phyloP scores from a whole-genome alignment of 2,888 invertebrate species.

The Incurvaria masculella region DNA sequence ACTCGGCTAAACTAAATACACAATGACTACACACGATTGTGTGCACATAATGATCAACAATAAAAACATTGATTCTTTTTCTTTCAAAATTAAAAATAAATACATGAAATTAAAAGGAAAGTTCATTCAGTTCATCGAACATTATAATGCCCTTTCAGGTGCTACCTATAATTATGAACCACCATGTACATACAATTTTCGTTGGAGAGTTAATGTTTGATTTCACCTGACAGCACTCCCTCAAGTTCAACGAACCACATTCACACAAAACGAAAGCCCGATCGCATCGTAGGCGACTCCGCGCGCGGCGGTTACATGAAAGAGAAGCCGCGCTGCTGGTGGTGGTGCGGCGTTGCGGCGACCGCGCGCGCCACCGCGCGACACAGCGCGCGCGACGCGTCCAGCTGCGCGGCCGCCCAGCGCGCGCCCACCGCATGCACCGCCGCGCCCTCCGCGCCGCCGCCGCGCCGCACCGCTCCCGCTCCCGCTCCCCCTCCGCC shows the following conservation, averaged over 20 bases:
- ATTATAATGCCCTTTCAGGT: too few species aligned
- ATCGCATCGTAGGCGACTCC: background rate
- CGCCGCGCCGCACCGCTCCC: conserved; percentile 65
- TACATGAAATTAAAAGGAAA: too few species aligned
- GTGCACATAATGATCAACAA: too few species aligned
- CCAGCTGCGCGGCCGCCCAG: conserved; percentile 78
- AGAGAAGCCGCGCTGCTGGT: conserved; percentile 72
- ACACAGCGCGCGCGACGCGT: conserved; percentile 74
- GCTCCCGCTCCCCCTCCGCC: conserved; percentile 54
- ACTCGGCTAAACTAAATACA: too few species aligned
- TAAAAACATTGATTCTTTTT: too few species aligned
- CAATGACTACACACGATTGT: too few species aligned
- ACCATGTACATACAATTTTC: too few species aligned
- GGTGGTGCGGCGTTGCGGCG: conserved; percentile 63
- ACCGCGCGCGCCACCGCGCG: conserved; percentile 69
- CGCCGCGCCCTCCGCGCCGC: conserved; percentile 29
- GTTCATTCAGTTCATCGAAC: too few species aligned
- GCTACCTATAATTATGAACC: too few species aligned
- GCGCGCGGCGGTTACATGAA: conserved; percentile 65
- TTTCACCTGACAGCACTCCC: too few species aligned
- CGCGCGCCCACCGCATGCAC: conserved; percentile 81
- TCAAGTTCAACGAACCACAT: conserved; percentile 9
- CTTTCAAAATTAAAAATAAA: too few species aligned
- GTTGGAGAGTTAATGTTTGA: too few species aligned
- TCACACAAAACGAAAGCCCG: conserved; percentile 8